Conservation (phyloP, 2,113 vertebrate genomes). For the Serilophus lunatus region DNA sequence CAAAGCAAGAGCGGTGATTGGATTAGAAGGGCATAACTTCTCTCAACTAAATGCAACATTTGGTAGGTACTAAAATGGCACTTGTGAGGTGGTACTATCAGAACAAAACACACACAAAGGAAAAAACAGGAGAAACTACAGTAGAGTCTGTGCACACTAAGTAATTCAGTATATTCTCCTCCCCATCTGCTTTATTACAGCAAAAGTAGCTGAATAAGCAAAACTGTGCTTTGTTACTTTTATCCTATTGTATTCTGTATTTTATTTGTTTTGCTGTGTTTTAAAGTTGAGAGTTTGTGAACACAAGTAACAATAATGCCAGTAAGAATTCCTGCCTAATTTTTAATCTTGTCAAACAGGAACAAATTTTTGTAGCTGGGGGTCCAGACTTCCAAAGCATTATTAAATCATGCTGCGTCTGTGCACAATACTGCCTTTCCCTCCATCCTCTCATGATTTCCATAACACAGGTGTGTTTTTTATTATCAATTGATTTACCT, state of each 20-base stretch:
- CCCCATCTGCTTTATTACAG: neutral
- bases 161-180: neutral
- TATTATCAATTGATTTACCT: neutral
- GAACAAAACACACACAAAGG: neutral
- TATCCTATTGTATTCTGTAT: neutral
- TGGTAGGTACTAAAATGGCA: neutral
- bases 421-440: neutral
- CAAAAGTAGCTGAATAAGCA: neutral
- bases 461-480: fast-evolving
- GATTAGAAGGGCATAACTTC: neutral
- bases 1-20: neutral
- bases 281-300: neutral
- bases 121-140: neutral
- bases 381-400: neutral
- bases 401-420: neutral
- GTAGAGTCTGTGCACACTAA: neutral
- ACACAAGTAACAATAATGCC: neutral
- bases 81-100: neutral
- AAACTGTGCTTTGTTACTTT: neutral
- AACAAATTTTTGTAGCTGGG: neutral
- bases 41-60: neutral
- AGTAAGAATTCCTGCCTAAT: neutral
- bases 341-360: neutral
- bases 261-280: neutral
- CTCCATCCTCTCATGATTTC: neutral